A percentile compares a stretch with the other conserved stretches of the same genome.
Conservation (phyloP, 2,113 vertebrate species). For the Neofelis nebulosa region DNA sequence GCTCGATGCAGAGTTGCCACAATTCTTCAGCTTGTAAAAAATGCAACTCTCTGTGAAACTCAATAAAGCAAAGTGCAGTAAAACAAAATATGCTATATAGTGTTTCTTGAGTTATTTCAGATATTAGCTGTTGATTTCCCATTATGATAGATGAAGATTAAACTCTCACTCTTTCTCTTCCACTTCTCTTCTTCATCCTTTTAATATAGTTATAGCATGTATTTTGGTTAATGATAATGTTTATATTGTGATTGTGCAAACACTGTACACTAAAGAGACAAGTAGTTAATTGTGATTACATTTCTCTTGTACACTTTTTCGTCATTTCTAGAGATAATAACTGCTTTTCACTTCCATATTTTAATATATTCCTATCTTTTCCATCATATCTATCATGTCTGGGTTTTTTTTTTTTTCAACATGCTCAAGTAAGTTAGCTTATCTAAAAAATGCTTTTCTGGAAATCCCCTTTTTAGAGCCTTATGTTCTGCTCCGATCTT, state of each 20-base stretch:
- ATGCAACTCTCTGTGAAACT: neutral
- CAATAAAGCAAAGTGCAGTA: neutral
- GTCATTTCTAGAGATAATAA: slow-evolving; percentile 18
- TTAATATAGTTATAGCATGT: neutral
- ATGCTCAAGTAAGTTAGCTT: neutral
- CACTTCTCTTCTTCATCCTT: neutral
- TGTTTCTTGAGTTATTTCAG: slow-evolving; percentile 37
- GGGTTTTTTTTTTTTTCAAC: neutral
- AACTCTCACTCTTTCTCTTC: neutral
- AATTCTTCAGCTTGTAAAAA: neutral
- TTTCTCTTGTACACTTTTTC: neutral
- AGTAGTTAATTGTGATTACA: neutral
- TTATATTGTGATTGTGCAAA: neutral
- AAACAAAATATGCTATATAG: neutral
- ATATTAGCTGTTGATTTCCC: neutral
- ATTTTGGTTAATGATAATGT: slow-evolving; percentile 1
- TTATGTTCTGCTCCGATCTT: neutral
- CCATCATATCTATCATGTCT: neutral
- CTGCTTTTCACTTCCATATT: neutral
- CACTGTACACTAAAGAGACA: neutral
- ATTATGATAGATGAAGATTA: neutral
- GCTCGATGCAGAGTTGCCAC: neutral
- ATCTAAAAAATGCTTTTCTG: neutral
- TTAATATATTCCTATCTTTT: neutral
- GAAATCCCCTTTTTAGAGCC: neutral